phyloP scores from a whole-genome alignment of 2,113 vertebrate species.

The Takifugu bimaculatus region DNA sequence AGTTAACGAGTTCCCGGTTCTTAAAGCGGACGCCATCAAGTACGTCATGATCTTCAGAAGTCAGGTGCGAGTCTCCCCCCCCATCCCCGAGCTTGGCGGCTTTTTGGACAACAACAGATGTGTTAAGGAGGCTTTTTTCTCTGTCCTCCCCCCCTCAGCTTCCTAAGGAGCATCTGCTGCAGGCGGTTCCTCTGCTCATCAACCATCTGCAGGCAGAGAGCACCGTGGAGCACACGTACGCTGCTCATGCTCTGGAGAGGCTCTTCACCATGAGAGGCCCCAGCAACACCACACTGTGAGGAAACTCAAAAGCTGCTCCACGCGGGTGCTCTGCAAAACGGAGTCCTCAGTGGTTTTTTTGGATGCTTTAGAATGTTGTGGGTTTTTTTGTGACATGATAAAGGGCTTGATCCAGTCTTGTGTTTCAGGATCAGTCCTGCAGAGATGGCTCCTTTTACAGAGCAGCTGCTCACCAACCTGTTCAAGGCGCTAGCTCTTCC shows the following conservation, averaged over 20 bases:
- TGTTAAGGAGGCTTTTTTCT: not conserved
- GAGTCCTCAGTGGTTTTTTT: no score
- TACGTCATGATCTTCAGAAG: constrained; percentile 99
- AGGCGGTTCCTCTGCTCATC: constrained; percentile 89
- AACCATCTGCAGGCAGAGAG: constrained; percentile 91
- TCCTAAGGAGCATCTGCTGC: constrained; percentile 91
- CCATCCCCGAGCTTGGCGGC: not conserved
- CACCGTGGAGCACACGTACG: constrained; percentile 92
- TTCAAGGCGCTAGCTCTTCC: constrained; percentile 93
- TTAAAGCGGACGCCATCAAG: constrained; percentile 98
- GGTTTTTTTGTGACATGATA: no score
- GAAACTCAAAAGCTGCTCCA: not conserved
- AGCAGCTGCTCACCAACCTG: constrained; percentile 90
- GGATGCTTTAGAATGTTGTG: no score
- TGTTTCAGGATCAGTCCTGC: constrained; percentile 83
- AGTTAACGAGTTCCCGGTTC: constrained; percentile 98
- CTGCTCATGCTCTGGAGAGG: constrained; percentile 93
- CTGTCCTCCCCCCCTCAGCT: constrained; percentile 75
- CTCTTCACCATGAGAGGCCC: constrained; percentile 95
- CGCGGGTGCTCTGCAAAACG: no score
- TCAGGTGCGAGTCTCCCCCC: constrained; percentile 77
- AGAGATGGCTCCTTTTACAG: constrained; percentile 91
- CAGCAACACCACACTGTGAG: constrained; percentile 87
- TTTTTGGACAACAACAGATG: not conserved
- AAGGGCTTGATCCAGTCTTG: not conserved